These are phyloP conservation scores for Mellilla xanthometata DNA, from an alignment of 2,888 invertebrate species.

Conservation along the genomic window DNA sequence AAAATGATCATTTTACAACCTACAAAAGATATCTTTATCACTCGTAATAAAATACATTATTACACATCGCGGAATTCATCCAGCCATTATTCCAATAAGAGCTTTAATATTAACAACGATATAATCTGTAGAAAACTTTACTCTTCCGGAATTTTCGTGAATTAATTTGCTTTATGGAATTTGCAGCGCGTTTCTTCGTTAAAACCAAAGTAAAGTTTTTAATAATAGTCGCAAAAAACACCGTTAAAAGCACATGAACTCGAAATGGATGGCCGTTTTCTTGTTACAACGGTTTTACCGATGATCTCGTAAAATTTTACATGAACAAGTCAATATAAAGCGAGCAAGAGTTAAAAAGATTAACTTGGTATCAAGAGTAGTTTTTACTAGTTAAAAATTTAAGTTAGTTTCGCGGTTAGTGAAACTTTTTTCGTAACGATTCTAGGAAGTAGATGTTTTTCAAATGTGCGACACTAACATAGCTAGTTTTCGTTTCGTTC, in stretches of 20 bases:
- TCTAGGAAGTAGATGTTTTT: too few relatives aligned
- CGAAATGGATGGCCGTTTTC: neutral
- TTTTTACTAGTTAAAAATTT: slow-evolving; percentile 9
- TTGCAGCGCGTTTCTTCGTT: too few relatives aligned
- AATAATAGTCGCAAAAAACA: neutral
- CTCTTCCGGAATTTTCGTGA: slow-evolving; percentile 18
- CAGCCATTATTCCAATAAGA: slow-evolving; percentile 21
- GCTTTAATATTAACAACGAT: slow-evolving; percentile 26
- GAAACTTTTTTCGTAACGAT: too few relatives aligned
- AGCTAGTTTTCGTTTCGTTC: too few relatives aligned
- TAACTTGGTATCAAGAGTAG: slow-evolving; percentile 8
- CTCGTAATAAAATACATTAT: slow-evolving; percentile 21
- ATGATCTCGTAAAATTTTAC: neutral
- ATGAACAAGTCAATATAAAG: slow-evolving; percentile 2
- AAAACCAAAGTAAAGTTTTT: slow-evolving; percentile 21
- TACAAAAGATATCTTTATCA: slow-evolving; percentile 18
- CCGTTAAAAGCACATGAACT: too few relatives aligned
- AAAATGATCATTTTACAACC: slow-evolving; percentile 11
- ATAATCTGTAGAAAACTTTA: slow-evolving; percentile 11
- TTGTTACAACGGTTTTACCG: too few relatives aligned
- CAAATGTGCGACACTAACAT: too few relatives aligned
- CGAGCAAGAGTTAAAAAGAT: slow-evolving; percentile 5
- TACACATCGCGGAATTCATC: slow-evolving; percentile 16
- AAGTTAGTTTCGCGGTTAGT: neutral
- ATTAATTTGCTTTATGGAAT: slow-evolving; percentile 2